phyloP scores from a whole-genome alignment of 2,113 vertebrate species.

The Ornithorhynchus anatinus region DNA sequence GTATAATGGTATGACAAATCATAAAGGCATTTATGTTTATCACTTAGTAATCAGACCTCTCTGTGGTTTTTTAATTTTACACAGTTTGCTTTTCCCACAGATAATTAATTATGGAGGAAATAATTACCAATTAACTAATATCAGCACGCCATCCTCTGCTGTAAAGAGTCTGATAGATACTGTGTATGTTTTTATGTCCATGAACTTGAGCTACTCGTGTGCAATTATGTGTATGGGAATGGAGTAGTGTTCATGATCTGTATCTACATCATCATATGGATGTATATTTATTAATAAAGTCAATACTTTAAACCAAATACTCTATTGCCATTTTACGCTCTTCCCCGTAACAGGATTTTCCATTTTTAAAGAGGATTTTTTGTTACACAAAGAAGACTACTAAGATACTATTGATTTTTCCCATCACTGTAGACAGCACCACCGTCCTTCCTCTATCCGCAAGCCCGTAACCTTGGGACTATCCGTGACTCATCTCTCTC shows the following conservation, averaged over 20 bases:
- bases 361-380: neutral
- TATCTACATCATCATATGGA: constrained; percentile 83
- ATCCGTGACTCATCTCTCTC: too few relatives aligned
- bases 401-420: too few relatives aligned
- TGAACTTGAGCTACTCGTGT: constrained; percentile 83
- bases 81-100: constrained; percentile 65
- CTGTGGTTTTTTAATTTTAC: constrained; percentile 61
- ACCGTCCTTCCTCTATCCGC: too few relatives aligned
- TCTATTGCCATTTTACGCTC: constrained; percentile 3
- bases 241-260: constrained; percentile 84
- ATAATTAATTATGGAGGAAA: constrained; percentile 63
- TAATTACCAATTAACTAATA: constrained; percentile 67
- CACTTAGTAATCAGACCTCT: constrained; percentile 63
- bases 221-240: constrained; percentile 84
- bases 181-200: constrained; percentile 82
- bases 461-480: too few relatives aligned
- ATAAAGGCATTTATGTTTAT: constrained; percentile 29
- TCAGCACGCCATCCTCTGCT: constrained; percentile 76
- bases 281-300: constrained; percentile 87
- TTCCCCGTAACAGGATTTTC: constrained; percentile 4
- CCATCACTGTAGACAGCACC: too few relatives aligned
- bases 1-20: constrained; percentile 40
- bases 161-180: constrained; percentile 83
- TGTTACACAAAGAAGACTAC: too few relatives aligned
- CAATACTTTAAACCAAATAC: constrained; percentile 66